These are phyloP conservation scores for Scrobipalpa atriplicella DNA, from an alignment of 2,888 invertebrate genomes.

Conservation along the genomic window DNA sequence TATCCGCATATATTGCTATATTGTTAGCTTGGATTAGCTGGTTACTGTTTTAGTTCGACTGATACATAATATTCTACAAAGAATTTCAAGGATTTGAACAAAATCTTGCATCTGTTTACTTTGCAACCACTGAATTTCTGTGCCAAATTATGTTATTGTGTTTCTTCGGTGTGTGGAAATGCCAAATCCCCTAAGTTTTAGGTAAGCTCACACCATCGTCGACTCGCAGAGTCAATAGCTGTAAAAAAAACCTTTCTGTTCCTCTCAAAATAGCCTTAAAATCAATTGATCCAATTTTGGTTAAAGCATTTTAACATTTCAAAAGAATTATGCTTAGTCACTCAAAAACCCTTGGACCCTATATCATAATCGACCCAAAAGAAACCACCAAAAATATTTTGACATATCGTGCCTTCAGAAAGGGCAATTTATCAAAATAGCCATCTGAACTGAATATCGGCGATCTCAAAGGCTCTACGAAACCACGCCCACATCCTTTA, in stretches of 20 bases:
- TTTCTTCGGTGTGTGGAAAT: too few relatives aligned
- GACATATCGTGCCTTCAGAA: conserved; percentile 36
- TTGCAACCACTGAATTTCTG: too few relatives aligned
- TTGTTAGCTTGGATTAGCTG: too few relatives aligned
- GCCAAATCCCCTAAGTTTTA: too few relatives aligned
- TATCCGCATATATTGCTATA: background rate
- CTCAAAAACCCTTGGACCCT: background rate
- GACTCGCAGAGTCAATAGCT: background rate
- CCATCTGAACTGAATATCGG: conserved; percentile 34
- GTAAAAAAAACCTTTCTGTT: background rate
- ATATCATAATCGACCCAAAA: background rate
- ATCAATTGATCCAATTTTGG: background rate
- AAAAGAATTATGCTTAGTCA: conserved; percentile 13
- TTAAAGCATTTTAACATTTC: background rate
- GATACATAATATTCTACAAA: too few relatives aligned
- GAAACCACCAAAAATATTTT: conserved; percentile 39
- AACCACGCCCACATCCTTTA: conserved; percentile 39
- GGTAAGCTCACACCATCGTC: too few relatives aligned
- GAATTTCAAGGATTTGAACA: too few relatives aligned
- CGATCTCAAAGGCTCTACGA: conserved; percentile 31
- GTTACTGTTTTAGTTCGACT: too few relatives aligned
- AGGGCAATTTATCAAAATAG: conserved; percentile 37
- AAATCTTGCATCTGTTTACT: too few relatives aligned
- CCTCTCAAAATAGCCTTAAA: background rate
- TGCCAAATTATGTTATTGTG: too few relatives aligned